Percentiles rank a stretch among this genome's conserved stretches.
Conservation (phyloP, 1,140 invertebrate species). For the Lasaia peninsularis region DNA sequence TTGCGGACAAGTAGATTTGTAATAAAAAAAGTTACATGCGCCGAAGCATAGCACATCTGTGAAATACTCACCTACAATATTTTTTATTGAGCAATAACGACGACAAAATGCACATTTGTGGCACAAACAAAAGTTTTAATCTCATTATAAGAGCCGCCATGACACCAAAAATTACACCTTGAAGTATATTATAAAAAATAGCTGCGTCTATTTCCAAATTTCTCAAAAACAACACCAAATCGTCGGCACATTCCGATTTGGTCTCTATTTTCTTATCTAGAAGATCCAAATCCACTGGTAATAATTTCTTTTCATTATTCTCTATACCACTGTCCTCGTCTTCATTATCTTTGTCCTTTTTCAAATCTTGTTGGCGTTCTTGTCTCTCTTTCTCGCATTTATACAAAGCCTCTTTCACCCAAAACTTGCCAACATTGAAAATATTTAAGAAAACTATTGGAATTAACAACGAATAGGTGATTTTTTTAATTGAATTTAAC, state of each 20-base stretch:
- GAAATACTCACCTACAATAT: constrained; percentile 44
- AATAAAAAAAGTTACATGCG: too few relatives aligned
- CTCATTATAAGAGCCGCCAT: constrained; percentile 91
- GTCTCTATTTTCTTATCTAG: constrained; percentile 29
- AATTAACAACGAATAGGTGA: constrained; percentile 78
- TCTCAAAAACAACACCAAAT: constrained; percentile 33
- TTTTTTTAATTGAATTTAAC: constrained; percentile 69
- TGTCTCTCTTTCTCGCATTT: constrained; percentile 23
- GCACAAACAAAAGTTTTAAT: constrained; percentile 89
- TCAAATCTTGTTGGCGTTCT: constrained; percentile 15
- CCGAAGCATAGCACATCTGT: not conserved
- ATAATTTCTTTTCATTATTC: constrained; percentile 30
- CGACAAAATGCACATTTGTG: constrained; percentile 86
- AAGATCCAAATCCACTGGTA: constrained; percentile 29
- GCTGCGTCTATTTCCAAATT: constrained; percentile 76
- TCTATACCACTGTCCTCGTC: constrained; percentile 48
- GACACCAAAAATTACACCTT: constrained; percentile 82
- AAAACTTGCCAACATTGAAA: constrained; percentile 62
- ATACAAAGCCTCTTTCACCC: constrained; percentile 43
- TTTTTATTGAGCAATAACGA: constrained; percentile 78
- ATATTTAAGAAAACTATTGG: constrained; percentile 75
- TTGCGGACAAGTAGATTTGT: too few relatives aligned
- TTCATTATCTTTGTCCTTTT: constrained; percentile 19
- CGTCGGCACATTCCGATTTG: constrained; percentile 18
- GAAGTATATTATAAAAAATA: constrained; percentile 84